Conservation (phyloP, 2,797 vertebrate species). For the Anableps anableps region DNA sequence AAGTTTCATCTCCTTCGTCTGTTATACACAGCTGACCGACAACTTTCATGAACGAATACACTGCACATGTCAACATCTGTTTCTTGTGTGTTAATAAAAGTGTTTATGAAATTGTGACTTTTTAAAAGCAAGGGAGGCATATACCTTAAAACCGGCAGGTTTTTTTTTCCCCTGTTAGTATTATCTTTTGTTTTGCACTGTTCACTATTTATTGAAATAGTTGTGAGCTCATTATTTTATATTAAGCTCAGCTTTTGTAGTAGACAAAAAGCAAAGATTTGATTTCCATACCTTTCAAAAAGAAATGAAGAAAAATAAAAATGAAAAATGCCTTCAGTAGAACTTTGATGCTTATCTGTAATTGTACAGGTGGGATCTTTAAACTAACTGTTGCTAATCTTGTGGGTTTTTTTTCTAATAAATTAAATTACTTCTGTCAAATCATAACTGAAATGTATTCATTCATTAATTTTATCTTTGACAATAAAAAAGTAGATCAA, state of each 20-base stretch:
- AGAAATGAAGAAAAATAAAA: not conserved
- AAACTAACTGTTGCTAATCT: not conserved
- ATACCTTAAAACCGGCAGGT: not conserved
- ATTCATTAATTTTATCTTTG: not conserved
- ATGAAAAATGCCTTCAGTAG: not conserved
- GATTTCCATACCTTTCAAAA: not conserved
- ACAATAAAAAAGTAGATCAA: not conserved
- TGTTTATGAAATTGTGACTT: not conserved
- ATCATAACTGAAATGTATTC: not conserved
- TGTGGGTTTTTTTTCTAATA: not conserved
- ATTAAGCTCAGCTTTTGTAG: not conserved
- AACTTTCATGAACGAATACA: not conserved
- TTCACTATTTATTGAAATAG: not conserved
- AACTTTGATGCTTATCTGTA: not conserved
- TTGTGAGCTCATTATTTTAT: not conserved
- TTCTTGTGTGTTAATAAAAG: not conserved
- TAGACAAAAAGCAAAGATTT: not conserved
- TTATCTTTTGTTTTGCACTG: not conserved
- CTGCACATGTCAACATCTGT: not conserved
- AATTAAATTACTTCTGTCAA: not conserved
- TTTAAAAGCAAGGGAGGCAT: not conserved
- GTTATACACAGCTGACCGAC: not conserved
- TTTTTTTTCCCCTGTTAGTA: not conserved
- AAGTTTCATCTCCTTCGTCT: not conserved
- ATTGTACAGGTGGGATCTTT: not conserved